Conservation (phyloP, 2,113 vertebrate species). For the Ictidomys tridecemlineatus region DNA sequence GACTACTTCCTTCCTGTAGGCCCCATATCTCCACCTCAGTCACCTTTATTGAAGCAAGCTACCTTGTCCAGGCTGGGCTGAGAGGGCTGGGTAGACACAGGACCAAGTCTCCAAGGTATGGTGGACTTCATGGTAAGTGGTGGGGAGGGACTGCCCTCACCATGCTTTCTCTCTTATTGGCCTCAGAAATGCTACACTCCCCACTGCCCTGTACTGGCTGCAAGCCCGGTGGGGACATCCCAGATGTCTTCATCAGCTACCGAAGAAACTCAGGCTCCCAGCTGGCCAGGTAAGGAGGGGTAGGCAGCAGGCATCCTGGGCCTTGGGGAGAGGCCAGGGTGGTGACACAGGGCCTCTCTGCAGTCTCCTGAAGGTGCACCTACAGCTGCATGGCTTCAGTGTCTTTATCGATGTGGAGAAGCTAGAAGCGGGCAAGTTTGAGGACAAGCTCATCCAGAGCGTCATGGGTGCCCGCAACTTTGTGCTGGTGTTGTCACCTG, state of each 20-base stretch:
- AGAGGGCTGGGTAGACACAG: neutral
- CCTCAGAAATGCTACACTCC: conserved; percentile 89
- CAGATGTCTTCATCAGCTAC: conserved; percentile 99
- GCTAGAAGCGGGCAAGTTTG: conserved; percentile 96
- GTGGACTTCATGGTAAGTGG: neutral
- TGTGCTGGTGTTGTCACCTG: conserved; percentile 95
- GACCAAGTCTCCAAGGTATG: neutral
- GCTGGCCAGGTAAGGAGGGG: conserved; percentile 93
- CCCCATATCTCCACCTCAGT: neutral
- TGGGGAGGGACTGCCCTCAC: neutral
- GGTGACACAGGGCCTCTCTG: neutral
- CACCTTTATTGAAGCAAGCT: conserved; percentile 3
- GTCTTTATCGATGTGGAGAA: conserved; percentile 99
- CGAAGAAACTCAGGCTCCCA: conserved; percentile 95
- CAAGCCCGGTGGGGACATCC: conserved; percentile 87
- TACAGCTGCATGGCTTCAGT: conserved; percentile 96
- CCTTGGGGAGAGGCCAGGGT: neutral
- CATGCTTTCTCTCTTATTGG: neutral
- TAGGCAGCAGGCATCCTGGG: neutral
- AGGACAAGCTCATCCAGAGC: conserved; percentile 96
- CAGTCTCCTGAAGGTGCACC: conserved; percentile 98
- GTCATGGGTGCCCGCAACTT: conserved; percentile 95
- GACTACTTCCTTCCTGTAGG: neutral
- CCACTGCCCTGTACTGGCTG: conserved; percentile 87
- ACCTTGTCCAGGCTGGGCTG: neutral